These are phyloP conservation scores for Muscidifurax raptorellus DNA, from an alignment of 1,140 invertebrate genomes.

Conservation along the genomic window DNA sequence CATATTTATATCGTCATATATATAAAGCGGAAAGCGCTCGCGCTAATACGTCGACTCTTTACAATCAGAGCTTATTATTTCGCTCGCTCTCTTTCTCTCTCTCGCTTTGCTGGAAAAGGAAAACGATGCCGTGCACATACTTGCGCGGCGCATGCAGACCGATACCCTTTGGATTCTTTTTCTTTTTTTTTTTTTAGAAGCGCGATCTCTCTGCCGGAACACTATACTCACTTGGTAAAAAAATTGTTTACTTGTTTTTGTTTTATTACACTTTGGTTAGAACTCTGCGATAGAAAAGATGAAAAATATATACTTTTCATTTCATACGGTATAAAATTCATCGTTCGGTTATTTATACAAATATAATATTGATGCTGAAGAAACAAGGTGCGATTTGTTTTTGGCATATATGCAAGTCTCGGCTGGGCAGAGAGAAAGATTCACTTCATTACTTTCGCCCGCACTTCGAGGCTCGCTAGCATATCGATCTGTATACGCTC, in stretches of 20 bases:
- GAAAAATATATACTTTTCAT: slow-evolving; percentile 58
- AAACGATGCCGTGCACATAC: slow-evolving; percentile 16
- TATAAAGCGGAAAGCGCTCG: slow-evolving; percentile 39
- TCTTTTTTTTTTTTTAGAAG: background rate
- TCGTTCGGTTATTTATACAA: slow-evolving; percentile 24
- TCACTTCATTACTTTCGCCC: background rate
- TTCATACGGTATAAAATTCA: slow-evolving; percentile 34
- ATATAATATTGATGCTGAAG: slow-evolving; percentile 34
- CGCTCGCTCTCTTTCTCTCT: slow-evolving; percentile 17
- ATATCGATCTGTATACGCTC: slow-evolving; percentile 47
- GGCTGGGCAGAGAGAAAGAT: background rate
- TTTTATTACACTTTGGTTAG: slow-evolving; percentile 19
- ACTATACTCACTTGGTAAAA: slow-evolving; percentile 37
- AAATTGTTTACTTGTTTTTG: slow-evolving; percentile 27
- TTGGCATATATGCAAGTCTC: slow-evolving; percentile 39
- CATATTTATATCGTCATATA: slow-evolving; percentile 30
- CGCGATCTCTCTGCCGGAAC: slow-evolving; percentile 22
- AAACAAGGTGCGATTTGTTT: slow-evolving; percentile 43
- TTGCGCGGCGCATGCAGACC: slow-evolving; percentile 12
- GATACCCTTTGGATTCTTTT: background rate
- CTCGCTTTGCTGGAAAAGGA: slow-evolving; percentile 1
- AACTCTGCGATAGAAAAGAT: slow-evolving; percentile 62
- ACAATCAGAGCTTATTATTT: slow-evolving; percentile 29
- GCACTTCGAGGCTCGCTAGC: slow-evolving; percentile 25
- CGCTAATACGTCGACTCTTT: slow-evolving; percentile 6